phyloP scores from a whole-genome alignment of 1,140 invertebrate species.

The Oreohelix idahoensis region DNA sequence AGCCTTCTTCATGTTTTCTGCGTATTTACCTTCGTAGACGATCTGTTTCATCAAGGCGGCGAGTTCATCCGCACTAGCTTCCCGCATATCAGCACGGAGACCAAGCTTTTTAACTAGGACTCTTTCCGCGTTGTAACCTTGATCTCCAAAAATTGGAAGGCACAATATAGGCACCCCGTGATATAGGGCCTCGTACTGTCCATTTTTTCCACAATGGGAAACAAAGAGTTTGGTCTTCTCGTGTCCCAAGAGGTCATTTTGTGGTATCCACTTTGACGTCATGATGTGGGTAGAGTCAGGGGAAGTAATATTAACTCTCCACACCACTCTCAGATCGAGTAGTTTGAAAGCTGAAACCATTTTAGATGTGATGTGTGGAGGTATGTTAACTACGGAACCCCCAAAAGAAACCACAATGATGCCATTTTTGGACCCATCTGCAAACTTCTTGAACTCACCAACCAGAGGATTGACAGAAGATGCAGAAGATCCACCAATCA shows the following conservation, averaged over 20 bases:
- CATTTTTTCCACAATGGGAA: constrained; percentile 60
- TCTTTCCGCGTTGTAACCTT: constrained; percentile 44
- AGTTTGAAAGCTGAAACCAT: constrained; percentile 38
- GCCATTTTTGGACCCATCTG: constrained; percentile 34
- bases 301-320: constrained; percentile 33
- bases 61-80: constrained; percentile 28
- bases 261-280: constrained; percentile 42
- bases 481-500: constrained; percentile 53
- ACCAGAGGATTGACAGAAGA: constrained; percentile 33
- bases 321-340: constrained; percentile 32
- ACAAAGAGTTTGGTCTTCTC: constrained; percentile 51
- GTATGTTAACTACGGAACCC: constrained; percentile 27
- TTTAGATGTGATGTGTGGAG: constrained; percentile 33
- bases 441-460: constrained; percentile 34
- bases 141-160: constrained; percentile 77
- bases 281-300: constrained; percentile 18
- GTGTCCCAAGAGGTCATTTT: constrained; percentile 45
- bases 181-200: constrained; percentile 55
- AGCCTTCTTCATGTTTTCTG: constrained; percentile 17
- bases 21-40: constrained; percentile 26
- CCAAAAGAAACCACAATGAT: constrained; percentile 51
- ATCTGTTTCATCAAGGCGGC: constrained; percentile 28
- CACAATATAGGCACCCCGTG: constrained; percentile 74
- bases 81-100: constrained; percentile 28
- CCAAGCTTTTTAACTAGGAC: constrained; percentile 40